Evolutionary conservation across 2,888 invertebrate genomes (phyloP).

Genomic region (Tipula vernalis): DNA sequence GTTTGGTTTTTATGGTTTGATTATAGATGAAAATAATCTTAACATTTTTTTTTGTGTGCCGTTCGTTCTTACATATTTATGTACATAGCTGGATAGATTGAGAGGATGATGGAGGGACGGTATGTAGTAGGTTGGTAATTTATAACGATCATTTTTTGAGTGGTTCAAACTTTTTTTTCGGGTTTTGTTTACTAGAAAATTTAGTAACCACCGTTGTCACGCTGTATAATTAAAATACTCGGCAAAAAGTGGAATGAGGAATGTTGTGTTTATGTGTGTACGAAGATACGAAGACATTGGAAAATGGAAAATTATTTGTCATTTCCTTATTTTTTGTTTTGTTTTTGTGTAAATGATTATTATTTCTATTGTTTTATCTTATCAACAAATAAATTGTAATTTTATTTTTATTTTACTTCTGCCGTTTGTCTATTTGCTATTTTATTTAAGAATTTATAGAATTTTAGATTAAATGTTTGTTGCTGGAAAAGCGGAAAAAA

Average conservation of each 20-base stretch:
- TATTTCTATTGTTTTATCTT: slow-evolving; percentile 4
- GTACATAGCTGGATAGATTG: not conserved
- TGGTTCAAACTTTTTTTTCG: not conserved
- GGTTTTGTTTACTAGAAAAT: not conserved
- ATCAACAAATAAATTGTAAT: not conserved
- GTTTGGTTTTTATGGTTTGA: slow-evolving; percentile 4
- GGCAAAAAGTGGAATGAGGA: not conserved
- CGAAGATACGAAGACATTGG: not conserved
- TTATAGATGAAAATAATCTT: slow-evolving; percentile 4
- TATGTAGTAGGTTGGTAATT: not conserved
- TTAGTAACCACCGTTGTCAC: not conserved
- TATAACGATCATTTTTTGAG: not conserved
- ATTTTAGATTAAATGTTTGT: slow-evolving; percentile 4
- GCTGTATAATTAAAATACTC: not conserved
- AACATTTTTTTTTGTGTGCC: not conserved
- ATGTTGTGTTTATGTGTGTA: not conserved
- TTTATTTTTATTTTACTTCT: not conserved
- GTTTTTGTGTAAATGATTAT: not conserved
- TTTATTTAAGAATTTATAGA: slow-evolving; percentile 4
- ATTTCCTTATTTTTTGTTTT: not conserved
- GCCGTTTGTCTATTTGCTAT: not conserved
- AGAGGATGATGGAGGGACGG: not conserved
- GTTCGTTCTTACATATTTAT: not conserved
- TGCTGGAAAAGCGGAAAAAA: not conserved
- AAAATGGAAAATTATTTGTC: not conserved